Percentiles rank a stretch among this genome's conserved stretches.
Conservation (phyloP, 2,113 vertebrate genomes). For the Calonectris borealis region DNA sequence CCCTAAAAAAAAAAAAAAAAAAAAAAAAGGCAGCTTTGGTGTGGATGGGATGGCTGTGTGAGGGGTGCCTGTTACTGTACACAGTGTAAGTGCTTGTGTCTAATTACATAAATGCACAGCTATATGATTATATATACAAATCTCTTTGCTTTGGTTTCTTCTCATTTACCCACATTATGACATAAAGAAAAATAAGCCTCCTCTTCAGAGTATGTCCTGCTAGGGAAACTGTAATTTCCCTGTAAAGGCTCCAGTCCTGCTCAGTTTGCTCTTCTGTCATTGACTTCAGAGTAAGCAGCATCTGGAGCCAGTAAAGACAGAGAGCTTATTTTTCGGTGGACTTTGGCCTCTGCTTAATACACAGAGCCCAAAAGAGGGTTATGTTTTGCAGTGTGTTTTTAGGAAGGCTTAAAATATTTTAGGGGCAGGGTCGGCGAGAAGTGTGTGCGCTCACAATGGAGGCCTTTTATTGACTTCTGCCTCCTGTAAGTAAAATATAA, state of each 20-base stretch:
- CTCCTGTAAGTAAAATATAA: conserved; percentile 43
- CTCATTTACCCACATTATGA: conserved; percentile 45
- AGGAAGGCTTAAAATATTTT: conserved; percentile 51
- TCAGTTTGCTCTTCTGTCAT: conserved; percentile 3
- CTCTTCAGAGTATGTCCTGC: conserved; percentile 10
- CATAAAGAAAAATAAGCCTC: conserved; percentile 34
- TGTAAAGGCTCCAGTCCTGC: conserved; percentile 1
- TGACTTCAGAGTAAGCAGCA: conserved; percentile 16
- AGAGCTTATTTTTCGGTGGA: conserved; percentile 47
- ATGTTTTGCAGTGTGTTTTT: conserved; percentile 44
- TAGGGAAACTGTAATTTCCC: conserved; percentile 34
- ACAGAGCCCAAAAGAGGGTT: conserved; percentile 18
- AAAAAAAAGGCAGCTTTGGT: conserved; percentile 9
- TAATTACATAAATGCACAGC: conserved; percentile 75
- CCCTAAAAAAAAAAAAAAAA: background rate
- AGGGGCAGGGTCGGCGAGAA: background rate
- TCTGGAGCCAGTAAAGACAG: conserved; percentile 38
- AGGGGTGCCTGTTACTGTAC: conserved; percentile 66
- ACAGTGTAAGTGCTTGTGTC: conserved; percentile 59
- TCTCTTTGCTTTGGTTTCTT: conserved; percentile 47
- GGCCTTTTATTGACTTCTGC: conserved; percentile 62
- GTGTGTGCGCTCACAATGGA: conserved; percentile 41
- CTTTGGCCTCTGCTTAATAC: conserved; percentile 23
- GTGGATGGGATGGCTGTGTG: conserved; percentile 59
- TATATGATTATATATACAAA: conserved; percentile 71